Conservation (phyloP, 2,113 vertebrate genomes). For the Marmota flaviventris region DNA sequence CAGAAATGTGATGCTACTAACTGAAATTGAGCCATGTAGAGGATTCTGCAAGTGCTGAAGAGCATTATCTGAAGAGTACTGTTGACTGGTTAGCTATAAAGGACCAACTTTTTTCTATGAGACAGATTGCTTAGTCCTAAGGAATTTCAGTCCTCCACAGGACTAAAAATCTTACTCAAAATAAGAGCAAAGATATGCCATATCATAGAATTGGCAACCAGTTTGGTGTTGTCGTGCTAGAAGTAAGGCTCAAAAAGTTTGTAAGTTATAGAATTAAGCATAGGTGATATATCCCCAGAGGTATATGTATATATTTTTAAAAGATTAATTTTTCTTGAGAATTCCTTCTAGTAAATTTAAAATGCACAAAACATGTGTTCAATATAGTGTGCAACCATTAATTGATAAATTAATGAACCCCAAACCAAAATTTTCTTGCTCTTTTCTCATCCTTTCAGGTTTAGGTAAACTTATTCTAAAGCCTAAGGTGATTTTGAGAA, state of each 20-base stretch:
- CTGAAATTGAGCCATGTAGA: too few relatives aligned
- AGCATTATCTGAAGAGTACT: too few relatives aligned
- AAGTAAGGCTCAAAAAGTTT: neutral
- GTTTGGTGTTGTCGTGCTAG: neutral
- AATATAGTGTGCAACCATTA: neutral
- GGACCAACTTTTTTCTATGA: too few relatives aligned
- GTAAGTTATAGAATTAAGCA: neutral
- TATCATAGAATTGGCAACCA: neutral
- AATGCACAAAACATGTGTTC: neutral
- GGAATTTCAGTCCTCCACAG: neutral
- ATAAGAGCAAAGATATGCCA: neutral
- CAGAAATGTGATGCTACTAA: too few relatives aligned
- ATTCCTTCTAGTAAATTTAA: slow-evolving; percentile 40
- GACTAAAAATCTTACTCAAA: neutral
- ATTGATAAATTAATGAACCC: neutral
- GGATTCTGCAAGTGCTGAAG: too few relatives aligned
- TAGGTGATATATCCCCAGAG: neutral
- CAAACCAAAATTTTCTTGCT: neutral
- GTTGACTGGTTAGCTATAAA: too few relatives aligned
- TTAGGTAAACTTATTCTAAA: slow-evolving; percentile 11
- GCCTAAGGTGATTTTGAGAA: neutral
- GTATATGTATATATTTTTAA: neutral
- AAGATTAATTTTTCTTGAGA: neutral
- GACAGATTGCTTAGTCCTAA: neutral
- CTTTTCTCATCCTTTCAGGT: neutral